Conservation (phyloP, 1,140 invertebrate species). For the Caenorhabditis elegans region DNA sequence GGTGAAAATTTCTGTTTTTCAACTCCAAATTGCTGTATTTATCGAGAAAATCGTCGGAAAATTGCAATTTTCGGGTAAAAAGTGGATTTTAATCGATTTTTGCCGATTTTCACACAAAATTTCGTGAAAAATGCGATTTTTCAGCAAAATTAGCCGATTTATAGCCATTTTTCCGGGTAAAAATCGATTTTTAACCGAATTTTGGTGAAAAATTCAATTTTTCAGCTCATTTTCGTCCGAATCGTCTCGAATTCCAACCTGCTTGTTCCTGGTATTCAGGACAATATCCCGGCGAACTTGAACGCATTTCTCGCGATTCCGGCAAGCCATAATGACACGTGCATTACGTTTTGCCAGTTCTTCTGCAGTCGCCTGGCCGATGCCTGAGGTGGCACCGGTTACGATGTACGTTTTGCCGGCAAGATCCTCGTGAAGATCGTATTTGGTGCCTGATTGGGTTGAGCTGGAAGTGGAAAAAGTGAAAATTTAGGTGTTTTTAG, state of each 20-base stretch:
- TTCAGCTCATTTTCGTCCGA: neutral
- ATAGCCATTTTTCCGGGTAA: too few relatives aligned
- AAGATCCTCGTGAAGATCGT: constrained; percentile 59
- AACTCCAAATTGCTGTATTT: too few relatives aligned
- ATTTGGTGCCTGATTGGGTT: constrained; percentile 53
- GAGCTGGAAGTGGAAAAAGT: constrained; percentile 46
- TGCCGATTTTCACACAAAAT: too few relatives aligned
- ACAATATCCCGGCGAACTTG: constrained; percentile 62
- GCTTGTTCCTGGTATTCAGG: constrained; percentile 60
- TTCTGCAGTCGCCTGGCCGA: constrained; percentile 57
- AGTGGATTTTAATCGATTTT: too few relatives aligned
- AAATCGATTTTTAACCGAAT: too few relatives aligned
- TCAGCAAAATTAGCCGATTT: too few relatives aligned
- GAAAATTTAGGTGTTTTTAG: neutral
- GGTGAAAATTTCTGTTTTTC: too few relatives aligned
- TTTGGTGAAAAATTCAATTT: too few relatives aligned
- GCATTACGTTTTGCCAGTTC: constrained; percentile 63
- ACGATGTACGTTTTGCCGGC: constrained; percentile 65
- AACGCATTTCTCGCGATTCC: constrained; percentile 63
- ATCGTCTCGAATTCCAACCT: constrained; percentile 23
- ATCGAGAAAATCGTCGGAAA: too few relatives aligned
- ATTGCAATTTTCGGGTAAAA: too few relatives aligned
- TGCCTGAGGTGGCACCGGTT: constrained; percentile 63
- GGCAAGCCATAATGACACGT: constrained; percentile 64
- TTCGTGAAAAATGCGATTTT: too few relatives aligned